Conservation (phyloP, 2,888 invertebrate genomes). For the Microplitis manilae region DNA sequence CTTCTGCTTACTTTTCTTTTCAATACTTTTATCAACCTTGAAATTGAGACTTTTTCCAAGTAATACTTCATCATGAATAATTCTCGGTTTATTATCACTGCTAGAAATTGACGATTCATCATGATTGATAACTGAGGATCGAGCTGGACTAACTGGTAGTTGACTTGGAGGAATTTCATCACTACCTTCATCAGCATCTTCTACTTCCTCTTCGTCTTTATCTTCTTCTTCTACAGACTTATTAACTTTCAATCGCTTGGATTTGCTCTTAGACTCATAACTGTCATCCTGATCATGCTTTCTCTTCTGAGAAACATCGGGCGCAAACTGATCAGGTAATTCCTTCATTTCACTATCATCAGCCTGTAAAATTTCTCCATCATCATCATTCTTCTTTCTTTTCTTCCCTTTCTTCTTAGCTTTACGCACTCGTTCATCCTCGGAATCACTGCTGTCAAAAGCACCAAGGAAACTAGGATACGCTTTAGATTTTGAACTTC, state of each 20-base stretch:
- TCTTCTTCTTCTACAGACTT: neutral
- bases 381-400: neutral
- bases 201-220: neutral
- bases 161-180: too few relatives aligned
- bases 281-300: neutral
- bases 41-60: neutral
- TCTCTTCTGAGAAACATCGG: neutral
- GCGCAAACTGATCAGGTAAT: neutral
- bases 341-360: too few relatives aligned
- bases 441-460: neutral
- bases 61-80: conserved; percentile 1
- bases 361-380: neutral
- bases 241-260: neutral
- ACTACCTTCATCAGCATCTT: too few relatives aligned
- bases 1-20: conserved; percentile 11
- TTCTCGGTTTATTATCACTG: neutral
- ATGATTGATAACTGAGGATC: too few relatives aligned
- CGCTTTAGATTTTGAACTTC: neutral
- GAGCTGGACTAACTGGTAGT: too few relatives aligned
- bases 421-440: neutral
- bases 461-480: neutral
- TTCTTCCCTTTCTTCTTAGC: neutral
- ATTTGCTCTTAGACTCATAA: neutral
- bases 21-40: neutral
- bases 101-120: neutral